A percentile compares a stretch with the other conserved stretches of the same genome.
Evolutionary conservation across 2,888 invertebrate genomes (phyloP).

Genomic region (Nebria salina): DNA sequence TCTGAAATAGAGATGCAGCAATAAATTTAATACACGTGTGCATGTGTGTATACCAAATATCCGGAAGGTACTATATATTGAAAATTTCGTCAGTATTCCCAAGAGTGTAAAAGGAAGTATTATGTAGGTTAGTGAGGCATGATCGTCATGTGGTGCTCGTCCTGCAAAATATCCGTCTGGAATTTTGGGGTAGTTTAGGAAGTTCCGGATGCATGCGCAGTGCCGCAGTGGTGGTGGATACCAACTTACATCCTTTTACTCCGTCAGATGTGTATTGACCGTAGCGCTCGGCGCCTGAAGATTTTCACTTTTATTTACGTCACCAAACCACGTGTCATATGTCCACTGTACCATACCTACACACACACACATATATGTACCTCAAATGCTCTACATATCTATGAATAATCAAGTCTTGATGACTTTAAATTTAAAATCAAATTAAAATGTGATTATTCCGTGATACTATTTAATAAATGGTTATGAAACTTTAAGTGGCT

Average conservation of each 20-base stretch:
- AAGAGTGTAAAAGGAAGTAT: neutral
- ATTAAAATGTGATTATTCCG: neutral
- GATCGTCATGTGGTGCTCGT: neutral
- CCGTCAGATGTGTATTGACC: slow-evolving; percentile 40
- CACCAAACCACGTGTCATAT: slow-evolving; percentile 10
- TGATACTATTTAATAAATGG: neutral
- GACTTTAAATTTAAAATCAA: neutral
- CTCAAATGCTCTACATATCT: neutral
- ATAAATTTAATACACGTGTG: too few relatives aligned
- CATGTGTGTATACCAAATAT: too few relatives aligned
- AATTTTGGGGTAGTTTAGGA: slow-evolving; percentile 16
- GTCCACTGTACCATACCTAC: neutral
- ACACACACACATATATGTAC: too few relatives aligned
- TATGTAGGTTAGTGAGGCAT: slow-evolving; percentile 10
- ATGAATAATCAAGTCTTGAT: neutral
- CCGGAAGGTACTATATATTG: too few relatives aligned
- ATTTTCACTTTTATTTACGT: slow-evolving; percentile 2
- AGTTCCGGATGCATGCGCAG: slow-evolving; percentile 31
- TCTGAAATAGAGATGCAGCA: too few relatives aligned
- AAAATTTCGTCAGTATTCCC: neutral
- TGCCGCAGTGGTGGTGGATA: slow-evolving; percentile 34
- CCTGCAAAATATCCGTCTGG: neutral
- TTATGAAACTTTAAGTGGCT: neutral
- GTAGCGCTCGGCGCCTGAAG: slow-evolving; percentile 11
- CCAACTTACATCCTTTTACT: neutral